Evolutionary conservation across 2,888 invertebrate genomes (phyloP).

Genomic region (Ichneumoninae sp.): DNA sequence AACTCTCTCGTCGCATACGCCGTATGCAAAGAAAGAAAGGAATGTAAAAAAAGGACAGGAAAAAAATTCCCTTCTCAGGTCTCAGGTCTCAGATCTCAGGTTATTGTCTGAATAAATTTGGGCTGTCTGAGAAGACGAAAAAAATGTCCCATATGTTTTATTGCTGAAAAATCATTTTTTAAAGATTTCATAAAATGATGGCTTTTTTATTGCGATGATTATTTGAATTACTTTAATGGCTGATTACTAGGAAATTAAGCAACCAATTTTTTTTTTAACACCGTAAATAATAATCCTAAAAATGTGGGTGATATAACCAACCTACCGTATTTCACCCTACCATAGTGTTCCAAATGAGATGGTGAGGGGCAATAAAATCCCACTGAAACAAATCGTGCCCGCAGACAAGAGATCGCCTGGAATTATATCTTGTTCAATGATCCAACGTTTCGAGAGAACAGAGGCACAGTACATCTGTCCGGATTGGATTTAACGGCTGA

Average conservation of each 20-base stretch:
- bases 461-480: background rate
- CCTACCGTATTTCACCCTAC: background rate
- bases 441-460: background rate
- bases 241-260: background rate
- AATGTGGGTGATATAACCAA: background rate
- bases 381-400: constrained; percentile 42
- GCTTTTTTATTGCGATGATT: background rate
- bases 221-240: background rate
- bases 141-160: too few species aligned
- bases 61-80: too few species aligned
- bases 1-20: too few species aligned
- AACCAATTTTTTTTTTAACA: too few species aligned
- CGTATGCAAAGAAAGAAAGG: too few species aligned
- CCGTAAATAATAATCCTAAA: background rate
- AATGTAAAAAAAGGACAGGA: too few species aligned
- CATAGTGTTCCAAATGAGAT: constrained; percentile 52
- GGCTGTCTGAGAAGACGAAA: too few species aligned
- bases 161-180: too few species aligned
- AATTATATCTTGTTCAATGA: constrained; percentile 53
- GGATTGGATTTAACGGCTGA: constrained; percentile 61
- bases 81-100: too few species aligned
- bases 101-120: too few species aligned
- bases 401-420: constrained; percentile 12
- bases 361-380: constrained; percentile 51
- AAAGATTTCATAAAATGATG: too few species aligned